These are phyloP conservation scores for Mactra quadrangularis DNA, from an alignment of 1,140 invertebrate species.

Conservation along the genomic window DNA sequence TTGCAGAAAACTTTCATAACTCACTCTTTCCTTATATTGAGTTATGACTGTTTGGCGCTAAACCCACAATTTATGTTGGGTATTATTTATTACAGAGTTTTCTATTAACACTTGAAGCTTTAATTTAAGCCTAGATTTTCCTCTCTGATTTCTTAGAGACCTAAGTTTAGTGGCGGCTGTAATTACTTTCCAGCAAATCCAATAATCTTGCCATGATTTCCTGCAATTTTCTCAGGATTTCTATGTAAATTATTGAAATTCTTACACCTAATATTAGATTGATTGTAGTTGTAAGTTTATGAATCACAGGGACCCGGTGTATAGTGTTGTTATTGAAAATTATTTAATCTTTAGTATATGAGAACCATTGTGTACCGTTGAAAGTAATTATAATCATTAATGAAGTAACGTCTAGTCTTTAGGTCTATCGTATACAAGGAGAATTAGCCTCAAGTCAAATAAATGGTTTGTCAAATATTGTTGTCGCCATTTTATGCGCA, in stretches of 20 bases:
- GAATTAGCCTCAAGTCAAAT: slow-evolving; percentile 30
- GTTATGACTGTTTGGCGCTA: no score
- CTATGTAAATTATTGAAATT: slow-evolving; percentile 14
- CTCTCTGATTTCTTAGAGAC: background rate
- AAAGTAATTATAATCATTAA: slow-evolving; percentile 45
- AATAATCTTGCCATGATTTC: slow-evolving; percentile 23
- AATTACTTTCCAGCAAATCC: slow-evolving; percentile 44
- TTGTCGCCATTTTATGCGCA: slow-evolving; percentile 9
- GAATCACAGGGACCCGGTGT: no score
- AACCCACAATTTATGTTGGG: slow-evolving; percentile 22
- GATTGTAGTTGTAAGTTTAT: slow-evolving; percentile 20
- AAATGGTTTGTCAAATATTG: slow-evolving; percentile 1
- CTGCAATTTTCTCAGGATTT: slow-evolving; percentile 32
- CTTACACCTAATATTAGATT: slow-evolving; percentile 29
- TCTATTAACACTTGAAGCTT: slow-evolving; percentile 24
- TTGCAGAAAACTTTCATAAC: no score
- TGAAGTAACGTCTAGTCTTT: slow-evolving; percentile 23
- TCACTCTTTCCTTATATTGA: no score
- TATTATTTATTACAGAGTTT: slow-evolving; percentile 41
- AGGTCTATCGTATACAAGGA: background rate
- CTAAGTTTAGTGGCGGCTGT: background rate
- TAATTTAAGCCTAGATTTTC: no score
- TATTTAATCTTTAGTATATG: slow-evolving; percentile 27
- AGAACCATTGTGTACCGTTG: slow-evolving; percentile 19
- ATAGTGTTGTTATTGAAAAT: no score